Percentiles rank a stretch among this genome's conserved stretches.
phyloP scores from a whole-genome alignment of 2,113 vertebrate genomes.

The Sturnira hondurensis region DNA sequence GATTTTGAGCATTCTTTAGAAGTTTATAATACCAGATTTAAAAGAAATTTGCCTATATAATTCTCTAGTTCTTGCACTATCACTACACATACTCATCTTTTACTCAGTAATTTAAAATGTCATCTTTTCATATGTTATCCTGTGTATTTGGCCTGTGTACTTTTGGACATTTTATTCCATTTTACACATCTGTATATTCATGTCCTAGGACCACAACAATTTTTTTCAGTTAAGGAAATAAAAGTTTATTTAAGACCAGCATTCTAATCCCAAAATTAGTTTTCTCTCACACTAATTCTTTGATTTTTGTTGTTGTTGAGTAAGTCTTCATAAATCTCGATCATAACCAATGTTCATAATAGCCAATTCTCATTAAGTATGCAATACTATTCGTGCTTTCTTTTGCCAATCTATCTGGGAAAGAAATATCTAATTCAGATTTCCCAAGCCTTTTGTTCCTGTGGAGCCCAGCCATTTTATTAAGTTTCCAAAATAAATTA shows the following conservation, averaged over 20 bases:
- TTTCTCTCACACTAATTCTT: not conserved
- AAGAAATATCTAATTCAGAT: not conserved
- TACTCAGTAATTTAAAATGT: not conserved
- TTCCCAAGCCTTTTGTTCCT: not conserved
- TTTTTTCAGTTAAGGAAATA: not conserved
- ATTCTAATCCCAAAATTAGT: not conserved
- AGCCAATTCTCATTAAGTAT: not conserved
- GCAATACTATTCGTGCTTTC: not conserved
- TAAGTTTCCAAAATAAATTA: not conserved
- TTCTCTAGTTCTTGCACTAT: not conserved
- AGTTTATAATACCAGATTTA: not conserved
- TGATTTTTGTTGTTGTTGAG: not conserved
- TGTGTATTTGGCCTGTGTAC: not conserved
- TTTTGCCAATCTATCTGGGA: not conserved
- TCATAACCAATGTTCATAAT: not conserved
- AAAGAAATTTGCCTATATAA: not conserved
- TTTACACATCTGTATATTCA: not conserved
- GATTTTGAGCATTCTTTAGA: not conserved
- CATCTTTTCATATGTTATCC: not conserved
- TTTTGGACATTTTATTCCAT: not conserved
- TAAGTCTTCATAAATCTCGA: not conserved
- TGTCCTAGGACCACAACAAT: not conserved
- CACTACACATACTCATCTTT: not conserved
- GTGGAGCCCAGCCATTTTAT: not conserved
- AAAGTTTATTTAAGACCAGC: not conserved